A percentile compares a stretch with the other conserved stretches of the same genome.
These are phyloP conservation scores for Campylomormyrus tamandua DNA, from an alignment of 2,113 vertebrate genomes.

Conservation along the genomic window DNA sequence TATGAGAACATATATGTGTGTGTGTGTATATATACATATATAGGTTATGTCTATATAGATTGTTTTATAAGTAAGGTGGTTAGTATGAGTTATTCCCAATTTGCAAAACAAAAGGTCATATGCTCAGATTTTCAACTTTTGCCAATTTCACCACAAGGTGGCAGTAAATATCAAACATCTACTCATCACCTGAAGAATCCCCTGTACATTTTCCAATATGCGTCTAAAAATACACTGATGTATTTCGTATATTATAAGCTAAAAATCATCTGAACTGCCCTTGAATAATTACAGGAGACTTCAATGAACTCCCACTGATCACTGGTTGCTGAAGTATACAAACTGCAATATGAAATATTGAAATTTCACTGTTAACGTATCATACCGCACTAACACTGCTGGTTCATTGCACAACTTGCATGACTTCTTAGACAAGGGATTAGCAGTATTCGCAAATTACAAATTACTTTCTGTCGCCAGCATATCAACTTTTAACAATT, in stretches of 20 bases:
- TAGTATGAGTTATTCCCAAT: background rate
- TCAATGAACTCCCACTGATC: background rate
- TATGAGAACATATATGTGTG: background rate
- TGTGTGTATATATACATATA: background rate
- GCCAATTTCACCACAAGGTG: constrained; percentile 16
- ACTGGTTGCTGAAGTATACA: background rate
- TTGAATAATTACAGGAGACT: background rate
- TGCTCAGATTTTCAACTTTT: background rate
- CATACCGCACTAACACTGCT: background rate
- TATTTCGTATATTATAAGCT: background rate
- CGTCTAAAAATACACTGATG: background rate
- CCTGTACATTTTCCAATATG: background rate
- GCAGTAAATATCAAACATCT: constrained; percentile 12
- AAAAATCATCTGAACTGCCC: background rate
- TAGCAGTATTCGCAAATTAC: background rate
- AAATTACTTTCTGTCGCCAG: background rate
- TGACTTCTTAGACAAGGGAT: background rate
- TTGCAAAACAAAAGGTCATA: background rate
- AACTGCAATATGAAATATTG: background rate
- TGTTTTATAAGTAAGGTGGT: background rate
- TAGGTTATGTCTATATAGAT: background rate
- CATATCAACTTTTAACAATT: background rate
- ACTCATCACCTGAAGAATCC: background rate
- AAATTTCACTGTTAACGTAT: background rate
- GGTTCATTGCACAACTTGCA: background rate